phyloP scores from a whole-genome alignment of 1,140 invertebrate species.

The Sipha flava region DNA sequence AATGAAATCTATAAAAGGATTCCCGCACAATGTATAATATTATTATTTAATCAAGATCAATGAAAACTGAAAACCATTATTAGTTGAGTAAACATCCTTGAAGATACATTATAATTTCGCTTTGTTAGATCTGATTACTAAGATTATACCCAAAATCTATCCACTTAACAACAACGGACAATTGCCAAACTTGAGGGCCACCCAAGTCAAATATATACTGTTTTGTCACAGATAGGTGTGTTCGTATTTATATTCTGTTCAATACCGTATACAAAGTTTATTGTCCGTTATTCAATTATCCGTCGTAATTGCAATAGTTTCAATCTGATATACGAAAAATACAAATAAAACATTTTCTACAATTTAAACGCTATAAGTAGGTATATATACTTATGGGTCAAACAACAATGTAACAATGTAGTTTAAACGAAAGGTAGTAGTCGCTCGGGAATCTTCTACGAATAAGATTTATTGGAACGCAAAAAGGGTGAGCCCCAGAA shows the following conservation, averaged over 20 bases:
- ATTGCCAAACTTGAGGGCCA: neutral
- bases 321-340: neutral
- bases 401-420: no score
- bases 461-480: no score
- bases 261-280: neutral
- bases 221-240: neutral
- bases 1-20: neutral
- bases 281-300: neutral
- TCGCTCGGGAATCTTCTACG: no score
- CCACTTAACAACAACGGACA: neutral
- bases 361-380: no score
- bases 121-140: neutral
- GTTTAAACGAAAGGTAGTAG: no score
- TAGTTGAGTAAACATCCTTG: neutral
- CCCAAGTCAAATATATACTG: neutral
- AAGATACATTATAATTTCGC: neutral
- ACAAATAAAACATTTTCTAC: neutral
- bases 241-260: neutral
- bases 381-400: no score
- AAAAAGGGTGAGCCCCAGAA: no score
- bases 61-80: neutral
- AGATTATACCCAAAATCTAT: neutral
- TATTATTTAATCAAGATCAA: neutral
- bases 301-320: neutral
- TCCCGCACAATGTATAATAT: neutral